Percentiles rank a stretch among this genome's conserved stretches.
These are phyloP conservation scores for Microcebus ravelobensis DNA, from an alignment of 2,113 vertebrate species.

Conservation along the genomic window DNA sequence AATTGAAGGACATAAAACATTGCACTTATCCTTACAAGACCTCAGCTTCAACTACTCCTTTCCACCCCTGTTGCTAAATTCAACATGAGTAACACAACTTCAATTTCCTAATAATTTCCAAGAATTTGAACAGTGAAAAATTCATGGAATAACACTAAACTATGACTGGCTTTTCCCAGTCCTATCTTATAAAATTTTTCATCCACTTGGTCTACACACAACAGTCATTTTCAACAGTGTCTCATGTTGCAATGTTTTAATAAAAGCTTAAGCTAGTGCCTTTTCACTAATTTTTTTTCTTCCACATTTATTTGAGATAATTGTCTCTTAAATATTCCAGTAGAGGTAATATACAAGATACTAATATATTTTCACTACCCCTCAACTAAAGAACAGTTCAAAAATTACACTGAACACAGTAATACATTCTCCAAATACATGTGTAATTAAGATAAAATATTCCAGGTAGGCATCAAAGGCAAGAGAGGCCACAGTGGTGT, in stretches of 20 bases:
- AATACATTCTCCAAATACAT: not conserved
- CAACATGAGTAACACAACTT: not conserved
- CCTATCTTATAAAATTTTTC: not conserved
- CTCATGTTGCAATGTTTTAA: not conserved
- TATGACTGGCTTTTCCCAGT: not conserved
- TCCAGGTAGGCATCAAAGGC: no score
- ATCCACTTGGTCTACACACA: not conserved
- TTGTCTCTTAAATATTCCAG: not conserved
- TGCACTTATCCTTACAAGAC: not conserved
- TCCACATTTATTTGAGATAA: not conserved
- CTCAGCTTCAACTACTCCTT: not conserved
- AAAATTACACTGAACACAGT: not conserved
- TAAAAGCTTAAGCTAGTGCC: not conserved
- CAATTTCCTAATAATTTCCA: not conserved
- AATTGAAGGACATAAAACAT: not conserved
- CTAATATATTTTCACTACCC: not conserved
- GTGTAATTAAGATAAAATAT: not conserved
- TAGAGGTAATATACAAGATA: not conserved
- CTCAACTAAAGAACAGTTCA: not conserved
- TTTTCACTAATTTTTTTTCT: not conserved
- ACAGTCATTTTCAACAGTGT: not conserved
- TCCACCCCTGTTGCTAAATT: not conserved
- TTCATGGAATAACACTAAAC: not conserved
- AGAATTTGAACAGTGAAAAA: not conserved
- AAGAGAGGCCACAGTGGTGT: fast-evolving